A percentile compares a stretch with the other conserved stretches of the same genome.
These are phyloP conservation scores for Choreutis nemorana DNA, from an alignment of 2,888 invertebrate genomes.

Conservation along the genomic window DNA sequence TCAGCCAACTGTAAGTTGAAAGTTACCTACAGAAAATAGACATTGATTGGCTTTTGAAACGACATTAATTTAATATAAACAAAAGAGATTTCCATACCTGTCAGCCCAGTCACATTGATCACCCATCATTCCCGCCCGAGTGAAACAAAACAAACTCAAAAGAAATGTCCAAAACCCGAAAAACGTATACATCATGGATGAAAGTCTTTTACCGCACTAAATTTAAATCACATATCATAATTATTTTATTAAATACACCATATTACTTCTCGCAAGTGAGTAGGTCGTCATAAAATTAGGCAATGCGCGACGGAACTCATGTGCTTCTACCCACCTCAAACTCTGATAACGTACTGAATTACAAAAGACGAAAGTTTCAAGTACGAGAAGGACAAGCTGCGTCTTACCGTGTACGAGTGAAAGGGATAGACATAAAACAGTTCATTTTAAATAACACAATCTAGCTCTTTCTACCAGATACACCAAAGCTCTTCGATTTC, in stretches of 20 bases:
- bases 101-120: constrained; percentile 76
- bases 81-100: constrained; percentile 60
- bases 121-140: constrained; percentile 67
- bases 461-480: no score
- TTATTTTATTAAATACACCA: no score
- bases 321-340: constrained; percentile 16
- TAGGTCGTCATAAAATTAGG: constrained; percentile 22
- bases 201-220: no score
- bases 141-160: constrained; percentile 41
- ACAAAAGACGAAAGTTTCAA: not conserved
- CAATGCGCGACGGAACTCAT: constrained; percentile 16
- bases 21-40: not conserved
- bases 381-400: constrained; percentile 1
- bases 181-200: constrained; percentile 36
- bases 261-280: constrained; percentile 13
- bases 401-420: not conserved
- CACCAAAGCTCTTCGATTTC: no score
- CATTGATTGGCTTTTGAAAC: not conserved
- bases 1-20: not conserved
- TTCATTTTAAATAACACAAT: not conserved
- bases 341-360: constrained; percentile 26
- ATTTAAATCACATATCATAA: not conserved
- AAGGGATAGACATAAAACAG: not conserved
- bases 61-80: constrained; percentile 10
- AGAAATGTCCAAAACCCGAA: constrained; percentile 46